Percentiles rank a stretch among this genome's conserved stretches.
These are phyloP conservation scores for Poeciliopsis gracilis DNA, from an alignment of 2,797 vertebrate genomes.

Conservation along the genomic window DNA sequence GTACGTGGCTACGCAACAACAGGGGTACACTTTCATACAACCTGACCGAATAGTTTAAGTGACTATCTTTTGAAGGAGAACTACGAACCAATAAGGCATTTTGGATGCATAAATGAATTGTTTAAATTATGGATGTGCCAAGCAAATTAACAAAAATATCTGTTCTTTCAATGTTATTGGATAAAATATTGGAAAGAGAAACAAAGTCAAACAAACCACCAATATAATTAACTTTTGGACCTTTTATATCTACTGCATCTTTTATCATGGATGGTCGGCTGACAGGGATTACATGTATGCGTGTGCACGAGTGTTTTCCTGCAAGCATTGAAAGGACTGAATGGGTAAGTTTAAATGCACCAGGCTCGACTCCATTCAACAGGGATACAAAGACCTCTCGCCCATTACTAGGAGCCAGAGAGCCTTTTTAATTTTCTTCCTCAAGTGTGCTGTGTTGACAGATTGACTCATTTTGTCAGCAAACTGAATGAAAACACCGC, in stretches of 20 bases:
- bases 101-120: not conserved
- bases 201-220: not conserved
- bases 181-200: not conserved
- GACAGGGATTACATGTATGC: constrained; percentile 18
- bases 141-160: not conserved
- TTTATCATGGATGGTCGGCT: not conserved
- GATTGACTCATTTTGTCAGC: constrained; percentile 53
- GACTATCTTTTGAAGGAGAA: not conserved
- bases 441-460: constrained; percentile 44
- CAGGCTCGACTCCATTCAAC: constrained; percentile 63
- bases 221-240: not conserved
- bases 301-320: constrained; percentile 6
- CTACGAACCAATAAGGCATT: not conserved
- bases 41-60: not conserved
- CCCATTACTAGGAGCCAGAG: constrained; percentile 53
- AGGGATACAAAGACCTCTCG: constrained; percentile 53
- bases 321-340: constrained; percentile 41
- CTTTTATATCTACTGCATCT: not conserved
- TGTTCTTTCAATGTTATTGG: not conserved
- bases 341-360: constrained; percentile 26
- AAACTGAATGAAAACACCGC: constrained; percentile 44
- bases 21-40: not conserved
- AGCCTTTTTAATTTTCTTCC: constrained; percentile 39
- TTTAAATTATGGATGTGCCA: not conserved
- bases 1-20: not conserved